Evolutionary conservation across 1,140 invertebrate genomes (phyloP), one percentile per base, ranked within the genome.

Genomic region (Dendroctonus ponderosae): DNA sequence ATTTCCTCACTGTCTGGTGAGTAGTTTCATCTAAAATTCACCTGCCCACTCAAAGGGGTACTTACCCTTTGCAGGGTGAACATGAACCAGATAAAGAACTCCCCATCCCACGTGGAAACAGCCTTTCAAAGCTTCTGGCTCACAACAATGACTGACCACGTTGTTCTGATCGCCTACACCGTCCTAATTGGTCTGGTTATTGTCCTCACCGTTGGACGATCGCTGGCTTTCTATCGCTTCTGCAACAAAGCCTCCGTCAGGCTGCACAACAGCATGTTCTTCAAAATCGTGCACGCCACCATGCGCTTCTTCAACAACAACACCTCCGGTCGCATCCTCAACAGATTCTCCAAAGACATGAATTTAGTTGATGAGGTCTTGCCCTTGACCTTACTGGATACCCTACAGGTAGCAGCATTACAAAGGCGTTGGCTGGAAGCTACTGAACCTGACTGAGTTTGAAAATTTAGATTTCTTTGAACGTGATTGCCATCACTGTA

Each of bases 281-380:
- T 81, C 11, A 88, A 88, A 54, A 86, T 97, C 1, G 85, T 94
- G 38, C 82, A 88, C 7, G 89, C 91, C 0, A 90, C 89, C 0
- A 94, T 96, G 84, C 82, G 85, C 6, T 97, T 96, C 80, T 97
- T 67, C 46, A 93, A 94, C 70, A 88, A 86, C 7, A 96, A 96
- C 78, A 88, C 91, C 3, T 82, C 82, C 79, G 79, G 69, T 72
- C 84, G 91, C 42, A 83, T 88, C 59, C 75, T 88, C 57, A 91
- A 91, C 74, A 78, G 89, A 54, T 91, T 91, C 72, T 85, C 89
- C 1, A 90, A 89, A 76, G 89, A 91, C 68, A 84, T 90, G 74
- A 89, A 91, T 0, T 84, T 87, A 0, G 86, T 95, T 69, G 88
- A 90, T 77, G 87, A 91, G 77, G 75, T 88, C 0, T 78, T 97